Base-by-base conservation (phyloP, 2,888 invertebrate species). In the Drosophila lutescens region DNA sequence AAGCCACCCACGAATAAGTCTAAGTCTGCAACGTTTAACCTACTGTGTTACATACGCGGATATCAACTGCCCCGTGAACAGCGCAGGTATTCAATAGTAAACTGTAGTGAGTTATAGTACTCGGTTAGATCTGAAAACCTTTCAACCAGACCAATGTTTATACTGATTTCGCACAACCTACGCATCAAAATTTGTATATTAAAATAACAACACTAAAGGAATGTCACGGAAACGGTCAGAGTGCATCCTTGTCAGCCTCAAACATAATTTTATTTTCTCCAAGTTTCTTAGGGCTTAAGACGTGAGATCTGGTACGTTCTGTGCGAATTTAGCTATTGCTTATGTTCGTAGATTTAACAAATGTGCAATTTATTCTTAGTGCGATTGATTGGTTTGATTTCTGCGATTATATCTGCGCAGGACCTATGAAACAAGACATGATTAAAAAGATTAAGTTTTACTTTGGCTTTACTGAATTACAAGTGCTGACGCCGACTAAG, bases 91-190 rank as follows among this genome's bases (percentile, higher is more conserved):
- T 47, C 23, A 44, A 30, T 12, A 38, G 32, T 34, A 32, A 49
- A 20, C 34, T 17, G 17, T 13, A 62, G 17, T 51, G 32, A 41
- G 49, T 44, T 57, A 30, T 9, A 38, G 30, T 46, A 26, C 30
- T 30, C 15, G 30, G 43, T 30, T 40, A 60, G 47, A 44, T 23
- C 15, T 36, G 12, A 38, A 15, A 44, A 23, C 12, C 34, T 15
- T 9, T 15, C 10, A 17, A 40, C 65, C 65, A 49, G 65, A 66
- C 65, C 65, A 66, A 65, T 46, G 54, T 65, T 65, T 38, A 54
- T 17, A n/a, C 23, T 65, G 20, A 51, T 51, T 17, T 36, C 30
- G 30, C 36, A 36, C 32, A 44, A 15, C 38, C 65, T 6, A 38
- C 23, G 12, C 38, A 62, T 44, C 44, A 36, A 23, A 58, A 58